These are phyloP conservation scores for Orientallactaga bullata DNA, from an alignment of 2,113 vertebrate species.

Conservation along the genomic window DNA sequence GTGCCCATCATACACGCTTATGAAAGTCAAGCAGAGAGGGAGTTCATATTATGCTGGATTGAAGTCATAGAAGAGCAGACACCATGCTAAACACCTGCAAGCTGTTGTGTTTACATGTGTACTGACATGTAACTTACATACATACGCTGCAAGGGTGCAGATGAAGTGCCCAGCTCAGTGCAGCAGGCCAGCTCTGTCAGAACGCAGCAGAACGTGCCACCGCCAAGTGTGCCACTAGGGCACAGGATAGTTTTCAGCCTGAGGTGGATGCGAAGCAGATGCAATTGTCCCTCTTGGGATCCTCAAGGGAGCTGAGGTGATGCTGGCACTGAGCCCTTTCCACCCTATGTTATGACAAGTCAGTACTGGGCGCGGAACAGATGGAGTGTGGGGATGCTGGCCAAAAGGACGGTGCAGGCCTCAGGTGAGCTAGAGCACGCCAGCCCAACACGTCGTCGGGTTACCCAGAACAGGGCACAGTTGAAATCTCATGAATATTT, in stretches of 20 bases:
- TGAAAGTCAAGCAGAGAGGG: background rate
- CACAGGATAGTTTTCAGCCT: background rate
- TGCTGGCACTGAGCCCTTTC: background rate
- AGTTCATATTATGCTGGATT: background rate
- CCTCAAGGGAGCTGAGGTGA: background rate
- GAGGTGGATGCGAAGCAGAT: background rate
- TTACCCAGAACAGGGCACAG: background rate
- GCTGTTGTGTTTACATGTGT: background rate
- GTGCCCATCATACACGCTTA: background rate
- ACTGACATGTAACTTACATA: rapidly evolving
- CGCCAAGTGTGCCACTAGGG: background rate
- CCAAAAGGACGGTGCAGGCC: background rate
- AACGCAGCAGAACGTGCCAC: background rate
- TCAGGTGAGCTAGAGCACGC: background rate
- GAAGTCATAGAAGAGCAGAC: background rate
- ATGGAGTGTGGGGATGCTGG: background rate
- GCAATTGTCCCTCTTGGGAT: background rate
- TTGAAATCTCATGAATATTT: background rate
- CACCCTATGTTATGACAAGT: too few species aligned
- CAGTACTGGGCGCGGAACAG: background rate
- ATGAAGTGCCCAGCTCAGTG: background rate
- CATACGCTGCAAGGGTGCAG: background rate
- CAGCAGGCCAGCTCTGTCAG: rapidly evolving
- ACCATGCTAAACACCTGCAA: background rate
- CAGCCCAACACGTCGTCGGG: background rate